A percentile compares a stretch with the other conserved stretches of the same genome.
phyloP scores from a whole-genome alignment of 2,113 vertebrate species.

The Cebus imitator region DNA sequence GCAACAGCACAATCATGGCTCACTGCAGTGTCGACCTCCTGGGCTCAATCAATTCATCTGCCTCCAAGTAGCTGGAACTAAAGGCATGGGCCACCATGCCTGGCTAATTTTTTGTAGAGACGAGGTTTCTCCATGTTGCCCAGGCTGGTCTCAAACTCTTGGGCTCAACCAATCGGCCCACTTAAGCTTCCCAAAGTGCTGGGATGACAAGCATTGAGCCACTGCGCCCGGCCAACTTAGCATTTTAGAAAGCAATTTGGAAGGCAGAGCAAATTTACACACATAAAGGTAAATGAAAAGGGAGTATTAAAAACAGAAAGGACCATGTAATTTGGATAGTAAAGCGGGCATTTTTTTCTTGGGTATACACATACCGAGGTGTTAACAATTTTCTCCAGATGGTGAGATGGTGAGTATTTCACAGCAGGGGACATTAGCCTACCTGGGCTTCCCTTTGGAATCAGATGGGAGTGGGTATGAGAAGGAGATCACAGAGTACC shows the following conservation, averaged over 20 bases:
- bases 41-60: too few relatives aligned
- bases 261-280: background rate
- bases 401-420: background rate
- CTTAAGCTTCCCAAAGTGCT: too few relatives aligned
- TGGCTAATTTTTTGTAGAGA: too few relatives aligned
- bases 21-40: too few relatives aligned
- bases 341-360: background rate
- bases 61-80: too few relatives aligned
- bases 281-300: background rate
- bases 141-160: too few relatives aligned
- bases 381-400: background rate
- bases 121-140: too few relatives aligned
- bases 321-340: background rate
- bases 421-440: background rate
- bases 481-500: background rate
- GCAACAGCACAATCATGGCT: too few relatives aligned
- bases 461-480: background rate
- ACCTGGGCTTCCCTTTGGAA: background rate
- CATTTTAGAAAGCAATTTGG: constrained; percentile 18
- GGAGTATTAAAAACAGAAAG: background rate
- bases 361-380: background rate
- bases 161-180: too few relatives aligned
- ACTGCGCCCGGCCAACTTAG: background rate
- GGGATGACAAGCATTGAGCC: too few relatives aligned
- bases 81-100: too few relatives aligned